Percentiles rank a stretch among this genome's conserved stretches.
These are phyloP conservation scores for Ctenochaetus hawaiiensis DNA, from an alignment of 2,797 vertebrate genomes.

Conservation along the genomic window DNA sequence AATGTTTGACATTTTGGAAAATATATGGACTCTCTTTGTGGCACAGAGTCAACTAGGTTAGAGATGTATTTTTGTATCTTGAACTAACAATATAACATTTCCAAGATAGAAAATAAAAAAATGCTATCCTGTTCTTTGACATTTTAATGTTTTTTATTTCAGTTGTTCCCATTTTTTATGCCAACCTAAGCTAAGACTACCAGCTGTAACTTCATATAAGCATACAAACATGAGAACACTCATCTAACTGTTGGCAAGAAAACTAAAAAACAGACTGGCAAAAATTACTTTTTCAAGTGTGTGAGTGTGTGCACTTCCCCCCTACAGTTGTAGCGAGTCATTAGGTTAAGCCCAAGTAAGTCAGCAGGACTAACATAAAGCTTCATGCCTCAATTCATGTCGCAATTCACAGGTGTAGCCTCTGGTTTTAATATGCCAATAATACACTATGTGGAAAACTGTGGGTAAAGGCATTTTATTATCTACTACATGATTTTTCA, in stretches of 20 bases:
- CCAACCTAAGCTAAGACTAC: slow-evolving; percentile 13
- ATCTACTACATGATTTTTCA: neutral
- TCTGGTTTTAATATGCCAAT: neutral
- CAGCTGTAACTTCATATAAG: neutral
- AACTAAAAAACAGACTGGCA: neutral
- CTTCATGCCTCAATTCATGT: neutral
- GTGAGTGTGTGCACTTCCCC: neutral
- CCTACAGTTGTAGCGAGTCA: neutral
- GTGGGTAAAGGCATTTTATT: neutral
- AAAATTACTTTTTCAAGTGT: neutral
- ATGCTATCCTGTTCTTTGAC: too few relatives aligned
- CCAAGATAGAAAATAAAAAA: too few relatives aligned
- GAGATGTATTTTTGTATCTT: too few relatives aligned
- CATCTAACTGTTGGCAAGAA: neutral
- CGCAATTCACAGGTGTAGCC: neutral
- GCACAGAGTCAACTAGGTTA: neutral
- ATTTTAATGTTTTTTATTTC: too few relatives aligned
- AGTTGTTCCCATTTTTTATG: neutral
- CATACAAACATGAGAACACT: neutral
- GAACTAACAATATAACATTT: too few relatives aligned
- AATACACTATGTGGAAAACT: neutral
- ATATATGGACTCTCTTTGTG: neutral
- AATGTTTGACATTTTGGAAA: neutral
- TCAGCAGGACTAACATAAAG: slow-evolving; percentile 34
- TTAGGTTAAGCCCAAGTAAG: neutral